A percentile compares a stretch with the other conserved stretches of the same genome.
Conservation (phyloP, 2,888 invertebrate genomes). For the Alloscopus bannaensis region DNA sequence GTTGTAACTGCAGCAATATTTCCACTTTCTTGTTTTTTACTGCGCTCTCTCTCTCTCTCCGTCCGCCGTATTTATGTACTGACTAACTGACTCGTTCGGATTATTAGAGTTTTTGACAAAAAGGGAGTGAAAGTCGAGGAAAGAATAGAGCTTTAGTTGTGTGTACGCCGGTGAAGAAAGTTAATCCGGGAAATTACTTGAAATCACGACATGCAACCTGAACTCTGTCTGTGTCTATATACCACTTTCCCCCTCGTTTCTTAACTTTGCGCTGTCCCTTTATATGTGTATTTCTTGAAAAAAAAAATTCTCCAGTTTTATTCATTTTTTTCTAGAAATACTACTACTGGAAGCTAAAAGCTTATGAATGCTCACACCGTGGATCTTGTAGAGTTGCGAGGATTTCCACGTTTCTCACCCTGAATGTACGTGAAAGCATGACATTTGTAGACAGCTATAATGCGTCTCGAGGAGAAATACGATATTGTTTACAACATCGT, state of each 20-base stretch:
- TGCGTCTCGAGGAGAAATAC: too few relatives aligned
- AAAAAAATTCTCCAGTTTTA: too few relatives aligned
- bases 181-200: constrained; percentile 70
- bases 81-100: constrained; percentile 36
- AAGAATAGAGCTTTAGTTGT: constrained; percentile 14
- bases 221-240: constrained; percentile 31
- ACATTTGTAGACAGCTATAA: too few relatives aligned
- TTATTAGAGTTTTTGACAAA: constrained; percentile 50
- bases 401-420: too few relatives aligned
- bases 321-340: constrained; percentile 6
- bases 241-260: too few relatives aligned
- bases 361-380: too few relatives aligned
- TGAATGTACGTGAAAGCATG: too few relatives aligned
- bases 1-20: constrained; percentile 49
- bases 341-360: too few relatives aligned
- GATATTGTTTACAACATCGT: too few relatives aligned
- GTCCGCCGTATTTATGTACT: constrained; percentile 27
- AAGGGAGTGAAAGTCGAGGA: constrained; percentile 38
- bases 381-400: too few relatives aligned
- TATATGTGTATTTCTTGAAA: not conserved
- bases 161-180: constrained; percentile 55
- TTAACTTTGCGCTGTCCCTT: not conserved
- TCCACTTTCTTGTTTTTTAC: constrained; percentile 18
- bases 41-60: constrained; percentile 12
- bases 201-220: constrained; percentile 68